These are phyloP conservation scores for Apoderus coryli DNA, from an alignment of 2,888 invertebrate genomes.

Conservation along the genomic window DNA sequence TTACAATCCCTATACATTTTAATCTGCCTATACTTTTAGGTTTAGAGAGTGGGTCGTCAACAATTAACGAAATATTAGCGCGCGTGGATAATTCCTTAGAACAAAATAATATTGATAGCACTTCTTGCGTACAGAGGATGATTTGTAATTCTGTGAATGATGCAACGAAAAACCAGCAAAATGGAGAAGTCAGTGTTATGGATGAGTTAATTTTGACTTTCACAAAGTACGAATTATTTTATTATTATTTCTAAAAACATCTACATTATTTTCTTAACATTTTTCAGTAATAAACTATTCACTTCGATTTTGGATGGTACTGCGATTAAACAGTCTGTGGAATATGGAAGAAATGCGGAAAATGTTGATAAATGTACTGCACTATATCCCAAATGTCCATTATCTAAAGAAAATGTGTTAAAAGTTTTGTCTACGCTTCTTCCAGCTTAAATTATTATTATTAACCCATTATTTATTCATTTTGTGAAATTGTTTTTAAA, in stretches of 20 bases:
- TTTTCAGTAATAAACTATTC: conserved; percentile 50
- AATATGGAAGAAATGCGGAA: conserved; percentile 41
- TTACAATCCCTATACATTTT: neutral
- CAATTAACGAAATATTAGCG: conserved; percentile 47
- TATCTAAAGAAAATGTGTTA: conserved; percentile 50
- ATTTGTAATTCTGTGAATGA: conserved; percentile 59
- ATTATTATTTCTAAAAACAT: too few species aligned
- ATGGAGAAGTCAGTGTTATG: conserved; percentile 47
- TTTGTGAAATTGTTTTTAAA: too few species aligned
- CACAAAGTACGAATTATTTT: too few species aligned
- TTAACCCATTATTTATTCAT: too few species aligned
- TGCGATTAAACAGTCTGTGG: conserved; percentile 52
- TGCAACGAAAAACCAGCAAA: conserved; percentile 47
- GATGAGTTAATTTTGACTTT: conserved; percentile 47
- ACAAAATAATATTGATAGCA: conserved; percentile 56
- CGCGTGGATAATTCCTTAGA: conserved; percentile 51
- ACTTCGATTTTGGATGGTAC: conserved; percentile 58
- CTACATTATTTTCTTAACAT: conserved; percentile 10
- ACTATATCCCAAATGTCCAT: conserved; percentile 50
- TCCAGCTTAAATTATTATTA: conserved; percentile 33
- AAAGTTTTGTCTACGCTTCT: conserved; percentile 54
- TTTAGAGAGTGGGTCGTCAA: conserved; percentile 32
- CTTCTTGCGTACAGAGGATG: conserved; percentile 53
- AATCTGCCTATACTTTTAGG: conserved; percentile 20
- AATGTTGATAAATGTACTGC: conserved; percentile 43